Conservation (phyloP, 2,888 invertebrate species). For the Drosophila testacea region DNA sequence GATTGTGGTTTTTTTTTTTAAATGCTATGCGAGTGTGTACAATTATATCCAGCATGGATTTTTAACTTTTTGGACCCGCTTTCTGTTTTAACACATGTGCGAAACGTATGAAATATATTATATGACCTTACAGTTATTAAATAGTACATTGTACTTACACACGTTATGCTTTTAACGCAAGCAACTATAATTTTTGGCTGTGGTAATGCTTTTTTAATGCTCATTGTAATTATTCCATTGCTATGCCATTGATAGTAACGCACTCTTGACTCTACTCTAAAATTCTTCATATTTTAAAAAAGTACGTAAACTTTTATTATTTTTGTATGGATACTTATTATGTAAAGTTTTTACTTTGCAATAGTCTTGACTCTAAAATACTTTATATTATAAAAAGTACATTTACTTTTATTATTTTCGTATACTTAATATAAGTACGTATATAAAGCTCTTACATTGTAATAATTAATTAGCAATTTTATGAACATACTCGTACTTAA, state of each 20-base stretch:
- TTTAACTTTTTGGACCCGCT: slow-evolving; percentile 3
- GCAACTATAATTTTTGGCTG: slow-evolving; percentile 1
- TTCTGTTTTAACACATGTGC: slow-evolving; percentile 11
- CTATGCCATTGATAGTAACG: background rate
- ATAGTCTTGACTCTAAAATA: too few relatives aligned
- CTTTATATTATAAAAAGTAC: too few relatives aligned
- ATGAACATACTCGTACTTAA: background rate
- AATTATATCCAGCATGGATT: slow-evolving; percentile 16
- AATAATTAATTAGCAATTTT: too few relatives aligned
- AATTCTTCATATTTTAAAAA: background rate
- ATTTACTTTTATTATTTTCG: too few relatives aligned
- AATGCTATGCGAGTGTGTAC: slow-evolving; percentile 11
- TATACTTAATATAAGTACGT: too few relatives aligned
- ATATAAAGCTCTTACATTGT: too few relatives aligned
- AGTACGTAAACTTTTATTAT: background rate
- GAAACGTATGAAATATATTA: background rate
- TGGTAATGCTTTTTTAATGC: slow-evolving; percentile 13
- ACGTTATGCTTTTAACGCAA: slow-evolving; percentile 1
- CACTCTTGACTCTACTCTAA: background rate
- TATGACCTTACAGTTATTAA: slow-evolving; percentile 9
- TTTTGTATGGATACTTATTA: too few relatives aligned
- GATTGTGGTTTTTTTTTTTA: slow-evolving; percentile 4
- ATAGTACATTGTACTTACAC: background rate
- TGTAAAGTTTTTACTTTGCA: background rate
- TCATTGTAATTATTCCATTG: background rate